Conservation (phyloP, 2,113 vertebrate genomes). For the Puffinus mauretanicus region DNA sequence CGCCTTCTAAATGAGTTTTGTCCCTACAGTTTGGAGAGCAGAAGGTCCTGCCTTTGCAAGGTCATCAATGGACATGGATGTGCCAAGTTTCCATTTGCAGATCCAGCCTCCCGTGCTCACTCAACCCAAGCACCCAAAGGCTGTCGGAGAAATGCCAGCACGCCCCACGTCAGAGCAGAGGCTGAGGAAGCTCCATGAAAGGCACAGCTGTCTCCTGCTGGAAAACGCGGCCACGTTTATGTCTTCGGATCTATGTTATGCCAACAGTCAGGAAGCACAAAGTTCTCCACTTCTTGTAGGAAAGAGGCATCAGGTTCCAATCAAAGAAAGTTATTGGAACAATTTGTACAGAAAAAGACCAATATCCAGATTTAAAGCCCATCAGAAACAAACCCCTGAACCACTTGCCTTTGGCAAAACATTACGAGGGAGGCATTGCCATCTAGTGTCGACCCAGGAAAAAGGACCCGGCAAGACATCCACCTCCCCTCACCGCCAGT, state of each 20-base stretch:
- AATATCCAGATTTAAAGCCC: background rate
- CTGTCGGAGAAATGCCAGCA: background rate
- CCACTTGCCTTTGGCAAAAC: background rate
- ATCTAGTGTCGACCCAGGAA: constrained; percentile 8
- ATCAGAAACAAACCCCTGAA: background rate
- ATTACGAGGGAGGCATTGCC: constrained; percentile 19
- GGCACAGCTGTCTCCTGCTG: background rate
- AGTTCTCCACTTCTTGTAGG: background rate
- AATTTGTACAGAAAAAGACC: background rate
- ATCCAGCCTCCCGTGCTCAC: fast-evolving
- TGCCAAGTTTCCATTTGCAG: background rate
- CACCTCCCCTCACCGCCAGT: background rate
- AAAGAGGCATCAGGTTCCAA: background rate
- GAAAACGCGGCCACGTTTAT: background rate
- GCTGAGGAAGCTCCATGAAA: background rate
- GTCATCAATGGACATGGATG: fast-evolving
- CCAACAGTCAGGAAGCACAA: background rate
- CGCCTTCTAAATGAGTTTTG: fast-evolving
- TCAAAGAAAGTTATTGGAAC: background rate
- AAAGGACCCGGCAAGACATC: background rate
- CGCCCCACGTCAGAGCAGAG: fast-evolving
- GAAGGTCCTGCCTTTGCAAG: background rate
- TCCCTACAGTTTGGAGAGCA: background rate
- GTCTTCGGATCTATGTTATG: background rate
- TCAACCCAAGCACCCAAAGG: background rate